Evolutionary conservation across 2,113 vertebrate genomes (phyloP), one percentile per base, ranked within the genome.

Genomic region (Anhinga rufa): DNA sequence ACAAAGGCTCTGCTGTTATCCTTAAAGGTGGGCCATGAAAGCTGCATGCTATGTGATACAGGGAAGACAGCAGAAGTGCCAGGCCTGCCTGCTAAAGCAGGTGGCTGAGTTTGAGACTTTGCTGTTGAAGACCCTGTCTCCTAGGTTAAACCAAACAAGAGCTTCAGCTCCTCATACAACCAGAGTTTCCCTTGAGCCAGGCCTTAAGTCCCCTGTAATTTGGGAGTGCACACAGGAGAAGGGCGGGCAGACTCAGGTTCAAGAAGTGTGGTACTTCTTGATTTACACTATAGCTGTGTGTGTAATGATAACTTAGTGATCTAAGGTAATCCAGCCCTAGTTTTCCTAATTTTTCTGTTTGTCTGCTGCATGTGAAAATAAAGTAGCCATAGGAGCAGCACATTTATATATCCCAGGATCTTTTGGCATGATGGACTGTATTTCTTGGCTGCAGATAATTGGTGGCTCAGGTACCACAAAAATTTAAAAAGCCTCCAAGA

Each of bases 201-300:
- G 20, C 12, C 29, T 78, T 10, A 15, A 17, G 20, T 44, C 8
- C 9, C 21, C 11, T 0, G 0, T 49, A 40, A n/a, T 81, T 78
- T 32, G 21, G 19, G 21, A 71, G 9, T 17, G 15, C 3, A 1
- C 25, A 9, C 3, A 61, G 51, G 61, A 82, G 31, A 24, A 28
- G 21, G 12, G 28, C 42, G 31, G 57, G 25, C 12, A 75, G 9
- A 4, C 40, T 91, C 46, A 54, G 6, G 7, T 13, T 10, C 1
- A 0, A 0, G 1, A 0, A 0, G 1, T 32, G 19, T 44, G 38
- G 2, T 40, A 9, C n/a, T 57, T 52, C 32, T 72, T 85, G 18
- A 34, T 77, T 65, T 38, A 20, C 15, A 13, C 52, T 31, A 1
- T 2, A 44, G 40, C 57, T 90, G 34, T 12, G 22, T 3, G 9